phyloP scores from a whole-genome alignment of 2,888 invertebrate species.

The Drosophila phalerata region DNA sequence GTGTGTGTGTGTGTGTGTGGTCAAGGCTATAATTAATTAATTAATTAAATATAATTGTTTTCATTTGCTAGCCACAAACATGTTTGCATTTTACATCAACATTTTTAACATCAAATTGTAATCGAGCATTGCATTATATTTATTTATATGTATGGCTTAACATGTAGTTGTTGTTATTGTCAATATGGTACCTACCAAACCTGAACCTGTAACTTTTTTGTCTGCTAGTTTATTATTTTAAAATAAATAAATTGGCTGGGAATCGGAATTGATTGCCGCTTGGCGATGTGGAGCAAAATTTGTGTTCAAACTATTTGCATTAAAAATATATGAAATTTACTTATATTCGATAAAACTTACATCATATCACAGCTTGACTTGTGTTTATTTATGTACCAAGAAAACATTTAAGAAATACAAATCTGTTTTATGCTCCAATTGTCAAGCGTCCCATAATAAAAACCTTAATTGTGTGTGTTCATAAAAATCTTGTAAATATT shows the following conservation, averaged over 20 bases:
- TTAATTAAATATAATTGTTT: conserved; percentile 47
- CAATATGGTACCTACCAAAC: conserved; percentile 26
- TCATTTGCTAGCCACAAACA: conserved; percentile 51
- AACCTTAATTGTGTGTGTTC: conserved; percentile 22
- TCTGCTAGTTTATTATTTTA: conserved; percentile 4
- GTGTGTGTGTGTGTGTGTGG: conserved; percentile 6
- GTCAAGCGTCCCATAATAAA: conserved; percentile 19
- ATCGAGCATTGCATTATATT: conserved; percentile 1
- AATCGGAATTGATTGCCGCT: conserved; percentile 17
- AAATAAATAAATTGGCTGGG: conserved; percentile 3
- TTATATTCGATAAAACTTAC: not conserved
- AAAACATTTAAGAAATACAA: not conserved
- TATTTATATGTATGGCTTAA: conserved; percentile 44
- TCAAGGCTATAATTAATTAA: conserved; percentile 53
- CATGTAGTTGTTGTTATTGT: conserved; percentile 47
- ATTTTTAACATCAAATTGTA: conserved; percentile 39
- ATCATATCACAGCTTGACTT: not conserved
- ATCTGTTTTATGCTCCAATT: conserved; percentile 44
- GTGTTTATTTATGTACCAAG: not conserved
- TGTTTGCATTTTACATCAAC: conserved; percentile 58
- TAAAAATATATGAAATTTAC: not conserved
- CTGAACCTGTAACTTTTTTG: conserved; percentile 10
- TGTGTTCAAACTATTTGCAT: not conserved
- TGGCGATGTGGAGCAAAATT: conserved; percentile 27
- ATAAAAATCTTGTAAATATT: conserved; percentile 33